These are phyloP conservation scores for Slavum lentiscoides DNA, from an alignment of 2,888 invertebrate genomes.

Conservation along the genomic window DNA sequence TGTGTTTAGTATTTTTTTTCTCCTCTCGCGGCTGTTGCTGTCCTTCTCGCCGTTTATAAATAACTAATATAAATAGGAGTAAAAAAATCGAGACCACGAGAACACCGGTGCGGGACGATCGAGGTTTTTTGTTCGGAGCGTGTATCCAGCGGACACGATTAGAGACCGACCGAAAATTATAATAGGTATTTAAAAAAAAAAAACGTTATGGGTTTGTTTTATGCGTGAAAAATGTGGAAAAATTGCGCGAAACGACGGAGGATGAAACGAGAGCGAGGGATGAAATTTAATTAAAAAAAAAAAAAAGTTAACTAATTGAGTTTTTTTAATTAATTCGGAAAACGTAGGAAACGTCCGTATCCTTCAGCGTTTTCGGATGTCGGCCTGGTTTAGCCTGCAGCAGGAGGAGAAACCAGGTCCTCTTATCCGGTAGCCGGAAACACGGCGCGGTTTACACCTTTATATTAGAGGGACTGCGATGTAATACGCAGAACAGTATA, in stretches of 20 bases:
- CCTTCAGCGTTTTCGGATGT: not conserved
- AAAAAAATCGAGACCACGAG: not conserved
- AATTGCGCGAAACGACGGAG: not conserved
- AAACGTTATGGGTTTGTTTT: not conserved
- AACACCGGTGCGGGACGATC: not conserved
- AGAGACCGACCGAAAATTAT: not conserved
- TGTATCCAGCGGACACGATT: not conserved
- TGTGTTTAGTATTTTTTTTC: not conserved
- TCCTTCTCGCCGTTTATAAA: not conserved
- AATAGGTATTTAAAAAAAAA: not conserved
- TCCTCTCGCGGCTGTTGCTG: not conserved
- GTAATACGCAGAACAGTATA: not conserved
- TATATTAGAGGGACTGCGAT: not conserved
- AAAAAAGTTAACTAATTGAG: constrained; percentile 41
- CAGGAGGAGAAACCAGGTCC: not conserved
- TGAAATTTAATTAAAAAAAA: constrained; percentile 31
- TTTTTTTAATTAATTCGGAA: constrained; percentile 42
- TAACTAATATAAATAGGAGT: not conserved
- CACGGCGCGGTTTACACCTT: not conserved
- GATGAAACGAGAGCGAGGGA: not conserved
- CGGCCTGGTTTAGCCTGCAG: not conserved
- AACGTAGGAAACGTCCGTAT: constrained; percentile 8
- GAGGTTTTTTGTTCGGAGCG: not conserved
- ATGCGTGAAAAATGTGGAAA: not conserved
- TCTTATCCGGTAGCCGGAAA: constrained; percentile 11